Conservation (phyloP, 2,113 vertebrate genomes). For the Parus major region DNA sequence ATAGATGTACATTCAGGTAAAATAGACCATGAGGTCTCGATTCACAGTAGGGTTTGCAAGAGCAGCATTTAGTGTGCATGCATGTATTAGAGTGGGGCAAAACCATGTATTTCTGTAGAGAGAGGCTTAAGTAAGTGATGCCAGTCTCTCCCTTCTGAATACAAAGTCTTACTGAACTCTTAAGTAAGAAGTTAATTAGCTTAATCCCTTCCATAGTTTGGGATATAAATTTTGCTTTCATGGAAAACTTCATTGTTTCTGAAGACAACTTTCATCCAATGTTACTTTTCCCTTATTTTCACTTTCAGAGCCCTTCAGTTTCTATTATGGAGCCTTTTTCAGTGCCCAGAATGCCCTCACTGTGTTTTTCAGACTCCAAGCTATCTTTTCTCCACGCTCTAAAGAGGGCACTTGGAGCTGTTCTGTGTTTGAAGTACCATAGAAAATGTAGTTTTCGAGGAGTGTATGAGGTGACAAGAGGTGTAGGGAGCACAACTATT, state of each 20-base stretch:
- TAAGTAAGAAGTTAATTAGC: not conserved
- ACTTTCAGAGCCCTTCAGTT: not conserved
- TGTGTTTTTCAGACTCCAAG: not conserved
- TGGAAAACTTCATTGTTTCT: not conserved
- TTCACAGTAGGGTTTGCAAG: not conserved
- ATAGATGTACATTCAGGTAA: not conserved
- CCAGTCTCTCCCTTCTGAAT: not conserved
- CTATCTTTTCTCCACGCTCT: not conserved
- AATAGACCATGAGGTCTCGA: not conserved
- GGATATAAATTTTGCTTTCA: not conserved
- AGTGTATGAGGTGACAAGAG: not conserved
- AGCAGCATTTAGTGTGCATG: not conserved
- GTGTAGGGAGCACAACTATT: not conserved
- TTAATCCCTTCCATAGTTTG: not conserved
- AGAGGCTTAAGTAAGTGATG: not conserved
- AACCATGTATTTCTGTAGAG: rapidly evolving
- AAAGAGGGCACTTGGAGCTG: not conserved
- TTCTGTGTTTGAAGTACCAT: not conserved
- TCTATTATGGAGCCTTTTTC: not conserved
- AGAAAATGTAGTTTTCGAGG: not conserved
- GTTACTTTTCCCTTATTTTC: not conserved
- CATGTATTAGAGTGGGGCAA: not conserved
- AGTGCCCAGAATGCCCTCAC: not conserved
- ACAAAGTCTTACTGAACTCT: not conserved
- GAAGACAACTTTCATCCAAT: not conserved